These are phyloP conservation scores for Nicator chloris DNA, from an alignment of 2,113 vertebrate genomes.

Conservation along the genomic window DNA sequence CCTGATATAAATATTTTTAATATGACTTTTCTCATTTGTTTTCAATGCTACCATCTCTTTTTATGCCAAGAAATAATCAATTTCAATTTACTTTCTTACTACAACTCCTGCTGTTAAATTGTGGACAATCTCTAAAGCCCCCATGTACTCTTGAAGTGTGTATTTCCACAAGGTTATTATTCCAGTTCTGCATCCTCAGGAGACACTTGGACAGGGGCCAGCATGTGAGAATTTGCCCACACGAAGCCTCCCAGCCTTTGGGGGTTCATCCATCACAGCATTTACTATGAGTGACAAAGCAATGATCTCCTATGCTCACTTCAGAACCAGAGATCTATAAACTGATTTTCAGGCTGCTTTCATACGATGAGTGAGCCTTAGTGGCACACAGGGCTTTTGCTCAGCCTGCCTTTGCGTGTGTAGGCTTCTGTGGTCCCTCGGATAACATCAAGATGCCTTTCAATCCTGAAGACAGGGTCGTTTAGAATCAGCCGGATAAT, in stretches of 20 bases:
- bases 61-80: neutral
- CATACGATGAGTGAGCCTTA: neutral
- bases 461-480: neutral
- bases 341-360: neutral
- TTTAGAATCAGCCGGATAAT: slow-evolving; percentile 50
- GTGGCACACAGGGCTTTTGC: neutral
- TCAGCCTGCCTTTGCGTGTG: neutral
- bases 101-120: neutral
- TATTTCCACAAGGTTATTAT: neutral
- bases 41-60: neutral
- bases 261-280: neutral
- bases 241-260: neutral
- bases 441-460: slow-evolving; percentile 49
- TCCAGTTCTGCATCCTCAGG: neutral
- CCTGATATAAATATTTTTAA: neutral
- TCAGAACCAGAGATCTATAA: neutral
- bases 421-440: neutral
- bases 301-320: neutral
- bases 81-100: neutral
- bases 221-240: neutral
- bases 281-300: neutral
- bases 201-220: neutral
- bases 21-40: neutral
- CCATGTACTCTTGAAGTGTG: neutral
- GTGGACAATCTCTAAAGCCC: neutral